Evolutionary conservation across 2,888 invertebrate genomes (phyloP), one percentile per base, ranked within the genome.

Genomic region (Spisula subtruncata): DNA sequence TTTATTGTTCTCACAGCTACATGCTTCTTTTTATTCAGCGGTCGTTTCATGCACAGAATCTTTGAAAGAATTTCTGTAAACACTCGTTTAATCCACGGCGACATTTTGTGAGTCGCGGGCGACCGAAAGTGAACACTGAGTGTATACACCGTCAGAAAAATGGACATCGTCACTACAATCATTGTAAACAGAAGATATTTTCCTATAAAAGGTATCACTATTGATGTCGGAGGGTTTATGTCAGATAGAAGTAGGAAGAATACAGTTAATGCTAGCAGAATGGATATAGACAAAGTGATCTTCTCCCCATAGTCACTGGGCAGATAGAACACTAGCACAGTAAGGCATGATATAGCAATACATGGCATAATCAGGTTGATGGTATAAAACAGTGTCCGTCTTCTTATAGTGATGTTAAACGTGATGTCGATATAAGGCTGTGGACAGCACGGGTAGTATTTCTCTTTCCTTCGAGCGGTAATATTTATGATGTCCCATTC

Each of bases 271-370:
- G 99, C 97, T n/a, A 99, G 99, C 95, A 99, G 98, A 97, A 99
- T 99, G 88, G 99, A 99, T 97, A 99, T 97, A 83, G 99, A 99
- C 75, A 99, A 97, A 0, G 99, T 99, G 89, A 99, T 99, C 97
- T 99, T 99, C 97, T 99, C 99, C 25, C 99, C 99, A 0, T 99
- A 99, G 97, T 99, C 99, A 1, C 99, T 99, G 85, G 99, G 99
- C 88, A 99, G 97, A 96, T 99, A 99, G 97, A 99, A 99, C 1
- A 99, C 99, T 84, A 99, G 97, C 0, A 99, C 98, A 20, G 99
- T 99, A 25, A 99, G 97, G 96, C 99, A 99, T 18, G 99, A 99
- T 93, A 99, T 99, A 83, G 99, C 98, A 10, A 99, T 99, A 96
- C 99, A 99, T 0, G 99, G 99, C 54, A 99, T 98, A 94, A 99